phyloP scores from a whole-genome alignment of 2,888 invertebrate genomes.

The Plebejus melissa region DNA sequence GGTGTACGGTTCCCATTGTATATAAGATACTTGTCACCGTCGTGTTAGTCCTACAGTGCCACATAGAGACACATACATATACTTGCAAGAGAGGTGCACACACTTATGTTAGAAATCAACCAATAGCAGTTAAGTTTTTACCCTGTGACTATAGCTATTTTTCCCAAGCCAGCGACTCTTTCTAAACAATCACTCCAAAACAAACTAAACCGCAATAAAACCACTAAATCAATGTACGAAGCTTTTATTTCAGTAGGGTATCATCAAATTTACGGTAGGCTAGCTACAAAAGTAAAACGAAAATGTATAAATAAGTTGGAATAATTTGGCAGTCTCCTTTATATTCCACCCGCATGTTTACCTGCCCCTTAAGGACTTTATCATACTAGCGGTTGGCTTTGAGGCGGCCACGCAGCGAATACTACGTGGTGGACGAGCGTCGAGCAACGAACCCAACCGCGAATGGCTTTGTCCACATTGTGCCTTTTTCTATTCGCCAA shows the following conservation, averaged over 20 bases:
- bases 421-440: too few relatives aligned
- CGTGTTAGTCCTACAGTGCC: too few relatives aligned
- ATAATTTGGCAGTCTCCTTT: constrained; percentile 25
- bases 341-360: constrained; percentile 20
- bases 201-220: not conserved
- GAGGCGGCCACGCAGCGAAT: too few relatives aligned
- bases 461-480: too few relatives aligned
- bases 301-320: constrained; percentile 24
- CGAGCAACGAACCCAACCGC: too few relatives aligned
- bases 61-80: too few relatives aligned
- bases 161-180: not conserved
- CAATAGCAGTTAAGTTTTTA: too few relatives aligned
- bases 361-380: not conserved
- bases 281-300: constrained; percentile 10
- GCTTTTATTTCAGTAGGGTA: constrained; percentile 3
- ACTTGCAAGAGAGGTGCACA: too few relatives aligned
- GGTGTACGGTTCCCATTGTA: too few relatives aligned
- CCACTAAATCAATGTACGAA: constrained; percentile 10
- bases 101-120: too few relatives aligned
- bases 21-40: too few relatives aligned
- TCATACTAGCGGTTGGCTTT: not conserved
- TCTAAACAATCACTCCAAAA: constrained; percentile 4
- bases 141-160: not conserved
- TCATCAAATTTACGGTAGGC: constrained; percentile 12
- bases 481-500: too few relatives aligned